Base-by-base conservation (phyloP, 2,888 invertebrate species). In the Spisula subtruncata region DNA sequence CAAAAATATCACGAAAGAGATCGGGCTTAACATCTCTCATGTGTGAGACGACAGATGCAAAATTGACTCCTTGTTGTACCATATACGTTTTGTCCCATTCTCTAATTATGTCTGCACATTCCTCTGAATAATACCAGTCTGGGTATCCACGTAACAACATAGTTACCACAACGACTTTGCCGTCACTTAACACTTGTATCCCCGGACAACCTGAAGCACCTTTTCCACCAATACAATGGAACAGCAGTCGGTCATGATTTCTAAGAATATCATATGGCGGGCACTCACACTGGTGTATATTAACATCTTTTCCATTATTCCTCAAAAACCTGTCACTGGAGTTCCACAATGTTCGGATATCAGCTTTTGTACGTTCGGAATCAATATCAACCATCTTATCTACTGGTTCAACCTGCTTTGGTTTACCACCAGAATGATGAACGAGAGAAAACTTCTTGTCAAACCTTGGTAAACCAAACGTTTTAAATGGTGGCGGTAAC, bases 191-290 rank as follows among this genome's bases (percentile, higher is more conserved):
- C 4, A 82, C 18, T 41, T 82, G 82, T 14, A 82, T 41, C 5
- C 82, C 82, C 25, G 82, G 82, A 60, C 82, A 18, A 82, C 82
- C 82, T 14, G 82, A 82, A 0, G 82, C 82, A 6, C 82, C 82
- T 60, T 82, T 82, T 18, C 4, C 18, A 32, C 56, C 20, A 20
- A 41, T 60, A 82, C 82, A 82, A 82, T 60, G 56, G 32, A 82
- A 60, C n/a, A 82, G 20, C 12, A 82, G 14, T 35, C 82, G 32
- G 20, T 54, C 41, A 12, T 8, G 16, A 32, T 60, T 82, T 35
- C 5, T 29, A 18, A 82, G 41, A 32, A 35, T 60, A 41, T 60
- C n/a, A 41, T 35, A 54, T 0, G 82, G 82, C 10, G 56, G 82
- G 20, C 20, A 32, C n/a, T 82, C 82, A 82, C 82, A 82, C 5